A percentile compares a stretch with the other conserved stretches of the same genome.
Conservation (phyloP, 1,140 invertebrate genomes). For the Trichomalopsis sarcophagae region DNA sequence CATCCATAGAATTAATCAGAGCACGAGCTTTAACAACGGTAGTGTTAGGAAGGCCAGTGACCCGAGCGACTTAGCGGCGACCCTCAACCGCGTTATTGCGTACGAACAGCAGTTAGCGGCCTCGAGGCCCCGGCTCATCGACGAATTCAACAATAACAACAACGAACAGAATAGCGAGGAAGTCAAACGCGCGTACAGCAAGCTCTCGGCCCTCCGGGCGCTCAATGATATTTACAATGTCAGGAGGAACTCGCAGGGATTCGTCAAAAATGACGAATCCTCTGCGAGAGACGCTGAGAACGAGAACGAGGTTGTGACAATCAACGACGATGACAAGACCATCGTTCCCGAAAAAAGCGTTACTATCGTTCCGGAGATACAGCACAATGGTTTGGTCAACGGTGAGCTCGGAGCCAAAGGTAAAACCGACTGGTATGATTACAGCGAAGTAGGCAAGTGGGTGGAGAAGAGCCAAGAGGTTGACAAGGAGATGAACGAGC, state of each 20-base stretch:
- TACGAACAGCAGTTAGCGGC: slow-evolving; percentile 54
- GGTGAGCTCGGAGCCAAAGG: slow-evolving; percentile 47
- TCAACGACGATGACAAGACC: slow-evolving; percentile 56
- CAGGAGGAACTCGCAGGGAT: slow-evolving; percentile 47
- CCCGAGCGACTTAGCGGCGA: slow-evolving; percentile 75
- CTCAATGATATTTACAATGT: slow-evolving; percentile 65
- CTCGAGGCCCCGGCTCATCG: slow-evolving; percentile 57
- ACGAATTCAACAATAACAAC: slow-evolving; percentile 65
- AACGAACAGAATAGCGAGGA: neutral
- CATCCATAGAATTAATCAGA: neutral
- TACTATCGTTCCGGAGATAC: slow-evolving; percentile 31
- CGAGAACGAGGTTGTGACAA: slow-evolving; percentile 43
- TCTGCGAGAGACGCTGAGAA: neutral
- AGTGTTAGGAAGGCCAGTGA: slow-evolving; percentile 80
- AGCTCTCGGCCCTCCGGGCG: slow-evolving; percentile 66
- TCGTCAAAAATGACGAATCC: neutral
- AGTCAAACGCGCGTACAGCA: slow-evolving; percentile 56
- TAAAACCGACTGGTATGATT: slow-evolving; percentile 68
- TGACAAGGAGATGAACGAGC: slow-evolving; percentile 57
- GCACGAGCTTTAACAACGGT: neutral
- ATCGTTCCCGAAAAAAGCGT: slow-evolving; percentile 38
- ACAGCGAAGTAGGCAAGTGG: slow-evolving; percentile 68
- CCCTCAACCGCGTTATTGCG: slow-evolving; percentile 51
- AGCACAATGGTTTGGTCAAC: slow-evolving; percentile 31
- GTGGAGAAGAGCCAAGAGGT: slow-evolving; percentile 65